Conservation (phyloP, 2,888 invertebrate species). For the Lasioglossum villosulum region DNA sequence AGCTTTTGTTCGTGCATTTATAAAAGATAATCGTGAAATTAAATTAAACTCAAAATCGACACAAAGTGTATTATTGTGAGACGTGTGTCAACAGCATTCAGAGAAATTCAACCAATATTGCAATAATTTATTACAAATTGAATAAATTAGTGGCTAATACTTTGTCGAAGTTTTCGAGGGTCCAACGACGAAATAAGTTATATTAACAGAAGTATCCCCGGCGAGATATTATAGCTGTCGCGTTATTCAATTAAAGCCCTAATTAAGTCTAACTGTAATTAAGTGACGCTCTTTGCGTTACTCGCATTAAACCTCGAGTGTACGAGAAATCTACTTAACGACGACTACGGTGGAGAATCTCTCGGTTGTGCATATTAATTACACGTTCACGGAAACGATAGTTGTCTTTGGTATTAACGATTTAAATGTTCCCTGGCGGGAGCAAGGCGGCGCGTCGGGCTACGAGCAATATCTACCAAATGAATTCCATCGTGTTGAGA, state of each 20-base stretch:
- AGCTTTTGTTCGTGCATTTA: background rate
- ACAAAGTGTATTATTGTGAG: background rate
- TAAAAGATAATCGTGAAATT: too few species aligned
- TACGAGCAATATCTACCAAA: conserved; percentile 24
- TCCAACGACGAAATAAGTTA: background rate
- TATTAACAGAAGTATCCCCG: background rate
- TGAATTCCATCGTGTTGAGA: background rate
- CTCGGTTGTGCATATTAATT: conserved; percentile 27
- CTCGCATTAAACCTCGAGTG: conserved; percentile 23
- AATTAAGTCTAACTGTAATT: conserved; percentile 37
- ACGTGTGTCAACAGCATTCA: background rate
- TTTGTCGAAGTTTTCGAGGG: background rate
- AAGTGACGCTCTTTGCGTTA: conserved; percentile 35
- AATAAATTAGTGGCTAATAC: background rate
- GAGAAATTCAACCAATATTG: background rate
- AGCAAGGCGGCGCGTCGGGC: background rate
- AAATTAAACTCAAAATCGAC: background rate
- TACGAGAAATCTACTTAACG: conserved; percentile 32
- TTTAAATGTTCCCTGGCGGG: conserved; percentile 10
- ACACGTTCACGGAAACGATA: conserved; percentile 3
- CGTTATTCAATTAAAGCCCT: conserved; percentile 32
- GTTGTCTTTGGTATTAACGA: conserved; percentile 19
- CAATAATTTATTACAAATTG: background rate
- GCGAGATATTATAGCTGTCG: background rate
- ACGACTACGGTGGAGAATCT: background rate